Evolutionary conservation across 2,888 invertebrate genomes (phyloP), one percentile per base, ranked within the genome.

Genomic region (Philereme vetulata): DNA sequence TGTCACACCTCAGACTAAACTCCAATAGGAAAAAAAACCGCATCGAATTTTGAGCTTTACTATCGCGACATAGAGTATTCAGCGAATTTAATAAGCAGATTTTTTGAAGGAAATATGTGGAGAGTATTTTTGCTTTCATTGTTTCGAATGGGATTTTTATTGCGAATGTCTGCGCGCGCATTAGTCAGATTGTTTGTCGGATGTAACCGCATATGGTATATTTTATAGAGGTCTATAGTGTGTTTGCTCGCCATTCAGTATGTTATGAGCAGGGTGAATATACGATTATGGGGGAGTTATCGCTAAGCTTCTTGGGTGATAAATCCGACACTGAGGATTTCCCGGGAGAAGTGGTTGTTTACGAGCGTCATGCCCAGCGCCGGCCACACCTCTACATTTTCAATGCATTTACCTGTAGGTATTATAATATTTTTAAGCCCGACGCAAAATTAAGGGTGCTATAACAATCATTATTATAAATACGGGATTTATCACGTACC

Each of bases 91-190:
- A 56, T 69, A 63, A 64, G 48, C 10, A 54, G 54, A 62, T 55
- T 63, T n/a, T 65, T 66, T 65, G 56, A 44, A 52, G 45, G 49
- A 64, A 62, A 70, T 63, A 65, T 62, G 65, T 75, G 60, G 67
- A 73, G 72, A 70, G 72, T 65, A 58, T 71, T 74, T 72, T 74
- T 71, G 60, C 62, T 64, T 67, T 72, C 68, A 81, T 83, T 84
- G 85, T 82, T 64, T 59, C 40, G 72, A 74, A 80, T 82, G 75
- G 75, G 71, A 74, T 81, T 86, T 86, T 85, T 86, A 88, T 86
- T 81, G 81, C 77, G 72, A 80, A 78, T 85, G 78, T 86, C 79
- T 83, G 79, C 73, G 75, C 70, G 40, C 71, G 82, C 80, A 84
- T 88, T 86, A 84, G 82, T 70, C 64, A 77, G 77, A 78, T 84